Conservation (phyloP, 2,888 invertebrate genomes). For the Plemyria rubiginata region DNA sequence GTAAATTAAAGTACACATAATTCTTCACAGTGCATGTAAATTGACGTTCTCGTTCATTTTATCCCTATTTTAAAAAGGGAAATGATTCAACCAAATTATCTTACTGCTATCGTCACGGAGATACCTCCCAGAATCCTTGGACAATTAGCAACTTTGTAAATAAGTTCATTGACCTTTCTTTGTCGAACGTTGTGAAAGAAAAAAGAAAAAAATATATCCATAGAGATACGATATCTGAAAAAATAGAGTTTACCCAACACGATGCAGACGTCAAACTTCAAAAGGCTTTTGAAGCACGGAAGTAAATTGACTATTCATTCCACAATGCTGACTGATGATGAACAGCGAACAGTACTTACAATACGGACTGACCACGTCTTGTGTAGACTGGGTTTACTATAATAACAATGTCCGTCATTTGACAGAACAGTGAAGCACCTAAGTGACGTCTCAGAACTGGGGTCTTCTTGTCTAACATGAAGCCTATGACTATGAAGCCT, state of each 20-base stretch:
- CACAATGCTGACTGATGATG: conserved; percentile 47
- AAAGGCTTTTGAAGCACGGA: conserved; percentile 53
- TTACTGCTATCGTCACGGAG: too few species aligned
- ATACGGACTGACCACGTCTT: conserved; percentile 12
- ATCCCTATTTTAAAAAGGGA: too few species aligned
- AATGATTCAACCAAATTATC: too few species aligned
- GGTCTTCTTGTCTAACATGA: too few species aligned
- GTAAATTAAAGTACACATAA: too few species aligned
- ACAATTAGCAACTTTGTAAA: background rate
- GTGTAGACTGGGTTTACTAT: background rate
- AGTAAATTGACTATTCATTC: conserved; percentile 71
- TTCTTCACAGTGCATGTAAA: too few species aligned
- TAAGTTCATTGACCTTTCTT: conserved; percentile 9
- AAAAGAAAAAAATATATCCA: too few species aligned
- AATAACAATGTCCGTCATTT: conserved; percentile 1
- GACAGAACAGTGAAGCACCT: background rate
- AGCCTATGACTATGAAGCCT: too few species aligned
- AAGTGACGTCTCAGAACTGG: too few species aligned
- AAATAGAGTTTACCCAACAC: conserved; percentile 24
- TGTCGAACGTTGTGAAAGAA: background rate
- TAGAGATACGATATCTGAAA: background rate
- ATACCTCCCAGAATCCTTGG: background rate
- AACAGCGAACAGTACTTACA: conserved; percentile 23
- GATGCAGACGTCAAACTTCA: conserved; percentile 39
- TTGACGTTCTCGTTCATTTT: too few species aligned